A percentile compares a stretch with the other conserved stretches of the same genome.
These are phyloP conservation scores for Pipistrellus nathusii DNA, from an alignment of 2,797 vertebrate genomes.

Conservation along the genomic window DNA sequence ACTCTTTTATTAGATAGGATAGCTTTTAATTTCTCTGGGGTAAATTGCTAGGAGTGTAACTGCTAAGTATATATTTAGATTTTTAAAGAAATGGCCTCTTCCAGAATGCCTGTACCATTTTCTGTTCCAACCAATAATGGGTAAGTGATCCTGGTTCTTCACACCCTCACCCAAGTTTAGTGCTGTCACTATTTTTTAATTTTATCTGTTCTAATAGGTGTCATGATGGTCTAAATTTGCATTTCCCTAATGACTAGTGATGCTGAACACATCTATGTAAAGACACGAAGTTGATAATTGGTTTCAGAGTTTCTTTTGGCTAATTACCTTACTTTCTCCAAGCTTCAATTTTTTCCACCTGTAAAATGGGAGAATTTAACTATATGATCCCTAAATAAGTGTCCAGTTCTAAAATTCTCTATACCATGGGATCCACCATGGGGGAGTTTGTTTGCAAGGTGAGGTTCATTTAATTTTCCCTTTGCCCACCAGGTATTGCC, in stretches of 20 bases:
- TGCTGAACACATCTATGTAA: background rate
- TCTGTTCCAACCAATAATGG: background rate
- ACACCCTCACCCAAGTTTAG: background rate
- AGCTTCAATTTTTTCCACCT: background rate
- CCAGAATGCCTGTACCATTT: background rate
- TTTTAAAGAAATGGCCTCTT: conserved; percentile 32
- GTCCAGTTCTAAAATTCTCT: background rate
- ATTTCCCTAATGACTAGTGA: conserved; percentile 7
- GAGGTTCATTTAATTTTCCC: conserved; percentile 43
- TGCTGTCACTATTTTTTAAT: background rate
- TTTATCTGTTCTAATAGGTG: background rate
- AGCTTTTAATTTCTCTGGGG: conserved; percentile 20
- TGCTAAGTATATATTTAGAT: background rate
- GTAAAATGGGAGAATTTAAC: conserved; percentile 16
- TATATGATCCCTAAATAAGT: background rate
- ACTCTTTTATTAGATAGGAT: no score
- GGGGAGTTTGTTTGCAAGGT: background rate
- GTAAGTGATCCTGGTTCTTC: background rate
- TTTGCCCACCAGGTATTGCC: conserved; percentile 1
- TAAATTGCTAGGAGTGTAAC: background rate
- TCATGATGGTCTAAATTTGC: conserved; percentile 3
- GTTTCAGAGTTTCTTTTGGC: conserved; percentile 4
- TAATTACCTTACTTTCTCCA: conserved; percentile 40
- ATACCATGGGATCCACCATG: no score
- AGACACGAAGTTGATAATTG: background rate